phyloP scores from a whole-genome alignment of 2,797 vertebrate species.

The Mycteria americana region DNA sequence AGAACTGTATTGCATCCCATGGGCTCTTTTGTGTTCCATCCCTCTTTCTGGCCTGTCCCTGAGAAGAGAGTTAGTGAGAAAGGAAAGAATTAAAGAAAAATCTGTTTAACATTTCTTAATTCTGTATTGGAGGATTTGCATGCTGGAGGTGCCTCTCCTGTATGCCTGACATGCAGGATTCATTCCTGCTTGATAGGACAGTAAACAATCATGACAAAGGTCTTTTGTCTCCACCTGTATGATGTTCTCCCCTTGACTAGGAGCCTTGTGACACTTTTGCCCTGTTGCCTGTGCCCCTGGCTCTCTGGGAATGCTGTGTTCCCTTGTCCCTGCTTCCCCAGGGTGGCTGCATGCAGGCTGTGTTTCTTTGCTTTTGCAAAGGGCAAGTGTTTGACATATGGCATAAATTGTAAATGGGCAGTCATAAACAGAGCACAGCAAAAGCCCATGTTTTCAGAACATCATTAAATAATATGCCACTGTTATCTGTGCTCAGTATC shows the following conservation, averaged over 20 bases:
- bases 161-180: not conserved
- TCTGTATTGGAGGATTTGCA: not conserved
- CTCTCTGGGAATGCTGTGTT: not conserved
- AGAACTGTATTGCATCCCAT: not conserved
- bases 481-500: not conserved
- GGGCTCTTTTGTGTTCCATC: not conserved
- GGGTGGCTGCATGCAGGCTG: not conserved
- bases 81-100: not conserved
- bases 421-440: not conserved
- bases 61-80: not conserved
- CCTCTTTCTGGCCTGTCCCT: not conserved
- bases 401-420: not conserved
- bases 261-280: not conserved
- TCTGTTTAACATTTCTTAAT: not conserved
- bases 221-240: not conserved
- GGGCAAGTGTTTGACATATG: not conserved
- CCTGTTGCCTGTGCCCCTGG: not conserved
- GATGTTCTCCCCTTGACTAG: not conserved
- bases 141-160: not conserved
- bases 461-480: not conserved
- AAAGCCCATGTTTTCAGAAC: not conserved
- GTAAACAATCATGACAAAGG: not conserved
- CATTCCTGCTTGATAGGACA: fast-evolving
- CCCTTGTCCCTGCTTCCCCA: not conserved
- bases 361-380: not conserved